These are phyloP conservation scores for Galerucella pusilla DNA, from an alignment of 2,888 invertebrate genomes.

Conservation along the genomic window DNA sequence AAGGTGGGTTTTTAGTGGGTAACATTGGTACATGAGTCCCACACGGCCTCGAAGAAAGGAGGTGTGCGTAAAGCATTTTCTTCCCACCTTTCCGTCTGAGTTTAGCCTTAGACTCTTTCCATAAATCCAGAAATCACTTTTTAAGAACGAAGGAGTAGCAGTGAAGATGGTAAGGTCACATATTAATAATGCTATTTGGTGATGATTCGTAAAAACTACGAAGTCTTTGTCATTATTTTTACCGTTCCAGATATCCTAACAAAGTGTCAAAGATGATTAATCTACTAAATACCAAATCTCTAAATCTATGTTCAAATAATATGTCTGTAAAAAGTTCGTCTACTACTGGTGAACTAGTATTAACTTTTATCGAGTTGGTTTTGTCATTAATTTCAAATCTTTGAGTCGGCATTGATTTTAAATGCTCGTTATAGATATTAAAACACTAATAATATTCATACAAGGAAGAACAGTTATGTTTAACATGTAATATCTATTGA, in stretches of 20 bases:
- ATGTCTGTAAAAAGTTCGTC: not conserved
- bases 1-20: no score
- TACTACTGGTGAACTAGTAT: not conserved
- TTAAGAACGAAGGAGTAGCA: no score
- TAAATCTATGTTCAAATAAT: not conserved
- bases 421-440: constrained; percentile 6
- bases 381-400: constrained; percentile 3
- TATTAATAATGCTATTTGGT: not conserved
- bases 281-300: not conserved
- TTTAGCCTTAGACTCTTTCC: no score
- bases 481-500: constrained; percentile 38
- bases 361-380: not conserved
- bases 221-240: not conserved
- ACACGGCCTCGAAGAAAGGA: no score
- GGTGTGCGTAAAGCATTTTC: no score
- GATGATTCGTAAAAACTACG: not conserved
- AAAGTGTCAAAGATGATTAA: not conserved
- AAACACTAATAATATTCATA: constrained; percentile 30
- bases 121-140: no score
- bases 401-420: constrained; percentile 5
- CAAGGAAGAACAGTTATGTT: constrained; percentile 42
- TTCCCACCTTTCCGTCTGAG: no score
- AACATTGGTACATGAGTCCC: no score
- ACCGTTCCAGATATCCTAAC: not conserved
- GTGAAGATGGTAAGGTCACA: not conserved